Evolutionary conservation across 2,797 vertebrate genomes (phyloP).

Genomic region (Enteromius mattozi): DNA sequence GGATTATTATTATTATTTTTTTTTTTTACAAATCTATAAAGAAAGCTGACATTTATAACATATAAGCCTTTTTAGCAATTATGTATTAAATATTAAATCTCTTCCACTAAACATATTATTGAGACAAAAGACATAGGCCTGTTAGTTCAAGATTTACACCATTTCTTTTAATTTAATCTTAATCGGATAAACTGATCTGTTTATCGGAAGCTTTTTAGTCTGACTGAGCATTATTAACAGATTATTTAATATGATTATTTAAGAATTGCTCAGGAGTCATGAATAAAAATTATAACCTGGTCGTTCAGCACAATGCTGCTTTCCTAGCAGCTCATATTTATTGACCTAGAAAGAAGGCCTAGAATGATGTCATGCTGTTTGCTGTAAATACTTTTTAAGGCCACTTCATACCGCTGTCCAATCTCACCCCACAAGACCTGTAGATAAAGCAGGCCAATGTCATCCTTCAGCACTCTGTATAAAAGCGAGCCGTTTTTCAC

Average conservation of each 20-base stretch:
- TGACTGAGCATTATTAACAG: neutral
- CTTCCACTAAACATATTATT: neutral
- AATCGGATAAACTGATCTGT: neutral
- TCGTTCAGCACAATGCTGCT: neutral
- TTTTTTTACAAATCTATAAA: too few relatives aligned
- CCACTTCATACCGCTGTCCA: slow-evolving; percentile 46
- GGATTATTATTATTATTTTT: too few relatives aligned
- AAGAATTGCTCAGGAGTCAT: neutral
- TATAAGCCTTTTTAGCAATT: neutral
- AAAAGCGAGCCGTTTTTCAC: slow-evolving; percentile 32
- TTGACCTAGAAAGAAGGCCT: slow-evolving; percentile 11
- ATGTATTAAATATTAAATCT: neutral
- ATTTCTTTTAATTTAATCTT: neutral
- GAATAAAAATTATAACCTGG: neutral
- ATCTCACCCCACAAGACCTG: slow-evolving; percentile 41
- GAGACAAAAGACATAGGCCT: neutral
- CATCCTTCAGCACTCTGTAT: slow-evolving; percentile 30
- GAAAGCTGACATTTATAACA: too few relatives aligned
- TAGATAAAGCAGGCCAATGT: slow-evolving; percentile 43
- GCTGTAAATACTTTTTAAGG: slow-evolving; percentile 36
- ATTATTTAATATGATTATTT: neutral
- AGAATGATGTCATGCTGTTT: slow-evolving; percentile 47
- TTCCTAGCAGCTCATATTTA: slow-evolving; percentile 7
- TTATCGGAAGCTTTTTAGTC: neutral
- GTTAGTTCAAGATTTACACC: neutral